Evolutionary conservation across 2,113 vertebrate genomes (phyloP), one percentile per base, ranked within the genome.

Genomic region (Paracanthobrama guichenoti): DNA sequence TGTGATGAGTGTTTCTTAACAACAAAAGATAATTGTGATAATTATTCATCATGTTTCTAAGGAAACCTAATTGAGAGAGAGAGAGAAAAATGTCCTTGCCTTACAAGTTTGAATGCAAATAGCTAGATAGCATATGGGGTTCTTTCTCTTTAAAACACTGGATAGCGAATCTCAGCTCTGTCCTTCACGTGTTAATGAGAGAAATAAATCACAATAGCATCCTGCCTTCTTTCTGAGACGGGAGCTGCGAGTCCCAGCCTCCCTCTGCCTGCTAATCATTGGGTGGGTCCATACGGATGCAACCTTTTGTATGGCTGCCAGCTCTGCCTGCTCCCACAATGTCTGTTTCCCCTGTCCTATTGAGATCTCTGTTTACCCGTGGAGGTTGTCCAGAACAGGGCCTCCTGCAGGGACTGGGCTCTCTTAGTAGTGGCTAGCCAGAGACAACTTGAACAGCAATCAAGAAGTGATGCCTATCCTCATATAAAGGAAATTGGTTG

Each of bases 191-290:
- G 13, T 55, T 87, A 87, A 87, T 87, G 73, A 79, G 66, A 79
- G 44, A 73, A 85, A 87, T 87, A 82, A 85, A 87, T 85, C 86
- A 87, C 66, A 48, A 55, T 71, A 66, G 79, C 73, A 85, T 82
- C 35, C 22, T 26, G 42, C 48, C 16, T 82, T 28, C 46, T 85
- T 74, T 75, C 79, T 9, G 48, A 67, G 60, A 83, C 22, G 46
- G 62, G 60, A 53, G 20, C 28, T 42, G 53, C 20, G 14, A 78
- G 71, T n/a, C 48, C 64, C 60, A 74, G 78, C 60, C 62, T 84
- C 77, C 82, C 50, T 28, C 62, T 35, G 86, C 82, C 76, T 26
- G 78, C 77, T 87, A 87, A 87, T 87, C 80, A 87, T 48, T 46
- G 48, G 71, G 71, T 46, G 60, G 60, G 69, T 84, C 82, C 72